These are phyloP conservation scores for Ecliptopera silaceata DNA, from an alignment of 2,888 invertebrate genomes.

Conservation along the genomic window DNA sequence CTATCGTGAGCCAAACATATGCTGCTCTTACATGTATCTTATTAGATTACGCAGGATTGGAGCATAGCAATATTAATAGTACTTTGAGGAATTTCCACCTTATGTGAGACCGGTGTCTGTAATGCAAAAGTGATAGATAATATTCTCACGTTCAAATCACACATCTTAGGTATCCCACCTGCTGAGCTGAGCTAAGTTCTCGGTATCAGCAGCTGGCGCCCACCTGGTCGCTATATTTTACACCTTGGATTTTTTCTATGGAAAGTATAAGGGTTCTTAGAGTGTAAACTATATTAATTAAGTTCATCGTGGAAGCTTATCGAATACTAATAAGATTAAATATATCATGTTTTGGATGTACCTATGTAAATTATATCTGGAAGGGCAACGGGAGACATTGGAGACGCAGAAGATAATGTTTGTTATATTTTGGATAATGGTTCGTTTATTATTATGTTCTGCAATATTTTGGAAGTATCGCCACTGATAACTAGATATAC, in stretches of 20 bases:
- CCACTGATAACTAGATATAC: no score
- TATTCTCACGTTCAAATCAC: not conserved
- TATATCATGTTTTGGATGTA: not conserved
- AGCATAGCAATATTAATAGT: no score
- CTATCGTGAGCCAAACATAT: not conserved
- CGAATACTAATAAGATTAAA: constrained; percentile 8
- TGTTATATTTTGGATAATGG: no score
- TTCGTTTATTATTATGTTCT: no score
- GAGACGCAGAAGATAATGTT: no score
- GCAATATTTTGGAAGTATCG: no score
- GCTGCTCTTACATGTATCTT: not conserved
- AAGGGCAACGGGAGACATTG: no score
- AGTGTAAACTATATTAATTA: constrained; percentile 12
- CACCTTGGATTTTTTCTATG: constrained; percentile 20
- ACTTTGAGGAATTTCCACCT: no score
- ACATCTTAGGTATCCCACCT: constrained; percentile 11
- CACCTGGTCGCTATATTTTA: constrained; percentile 21
- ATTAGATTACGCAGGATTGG: no score
- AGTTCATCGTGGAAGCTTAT: constrained; percentile 6
- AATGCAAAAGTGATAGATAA: no score
- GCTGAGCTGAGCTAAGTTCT: constrained; percentile 9
- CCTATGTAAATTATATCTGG: not conserved
- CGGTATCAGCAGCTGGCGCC: constrained; percentile 17
- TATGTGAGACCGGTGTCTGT: no score
- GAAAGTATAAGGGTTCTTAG: constrained; percentile 7